These are phyloP conservation scores for Corythoichthys intestinalis DNA, from an alignment of 2,113 vertebrate species.

Conservation along the genomic window DNA sequence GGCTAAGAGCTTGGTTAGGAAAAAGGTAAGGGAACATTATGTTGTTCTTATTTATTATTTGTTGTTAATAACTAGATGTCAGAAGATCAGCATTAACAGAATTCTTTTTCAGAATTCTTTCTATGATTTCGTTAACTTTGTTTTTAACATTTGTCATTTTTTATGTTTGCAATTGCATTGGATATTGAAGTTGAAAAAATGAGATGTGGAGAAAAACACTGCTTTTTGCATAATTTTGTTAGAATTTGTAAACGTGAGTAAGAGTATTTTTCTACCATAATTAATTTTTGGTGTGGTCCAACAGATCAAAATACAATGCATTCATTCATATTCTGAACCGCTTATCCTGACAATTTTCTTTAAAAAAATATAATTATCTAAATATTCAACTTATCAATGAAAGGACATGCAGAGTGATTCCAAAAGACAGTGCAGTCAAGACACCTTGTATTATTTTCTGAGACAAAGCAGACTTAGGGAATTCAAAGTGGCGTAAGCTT, in stretches of 20 bases:
- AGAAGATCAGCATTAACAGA: not conserved
- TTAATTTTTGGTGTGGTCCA: not conserved
- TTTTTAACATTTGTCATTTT: not conserved
- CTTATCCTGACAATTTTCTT: not conserved
- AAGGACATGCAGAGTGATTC: not conserved
- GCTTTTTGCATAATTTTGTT: not conserved
- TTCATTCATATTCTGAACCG: too few relatives aligned
- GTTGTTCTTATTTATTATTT: not conserved
- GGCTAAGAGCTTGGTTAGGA: conserved; percentile 14
- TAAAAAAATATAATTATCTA: not conserved
- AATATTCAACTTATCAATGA: not conserved
- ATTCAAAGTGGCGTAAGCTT: conserved; percentile 10
- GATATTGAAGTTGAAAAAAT: not conserved
- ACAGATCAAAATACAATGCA: too few relatives aligned
- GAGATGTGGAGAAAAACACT: not conserved
- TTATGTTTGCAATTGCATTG: not conserved
- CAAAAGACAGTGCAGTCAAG: not conserved
- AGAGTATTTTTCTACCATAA: not conserved
- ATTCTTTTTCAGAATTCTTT: not conserved
- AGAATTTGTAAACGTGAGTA: not conserved
- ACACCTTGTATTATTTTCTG: not conserved
- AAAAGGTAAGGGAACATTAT: conserved; percentile 36
- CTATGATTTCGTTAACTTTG: not conserved
- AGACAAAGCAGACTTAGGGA: conserved; percentile 11
- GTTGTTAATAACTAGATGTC: not conserved